Percentiles rank a stretch among this genome's conserved stretches.
These are phyloP conservation scores for Podarcis siculus DNA, from an alignment of 2,797 vertebrate species.

Conservation along the genomic window DNA sequence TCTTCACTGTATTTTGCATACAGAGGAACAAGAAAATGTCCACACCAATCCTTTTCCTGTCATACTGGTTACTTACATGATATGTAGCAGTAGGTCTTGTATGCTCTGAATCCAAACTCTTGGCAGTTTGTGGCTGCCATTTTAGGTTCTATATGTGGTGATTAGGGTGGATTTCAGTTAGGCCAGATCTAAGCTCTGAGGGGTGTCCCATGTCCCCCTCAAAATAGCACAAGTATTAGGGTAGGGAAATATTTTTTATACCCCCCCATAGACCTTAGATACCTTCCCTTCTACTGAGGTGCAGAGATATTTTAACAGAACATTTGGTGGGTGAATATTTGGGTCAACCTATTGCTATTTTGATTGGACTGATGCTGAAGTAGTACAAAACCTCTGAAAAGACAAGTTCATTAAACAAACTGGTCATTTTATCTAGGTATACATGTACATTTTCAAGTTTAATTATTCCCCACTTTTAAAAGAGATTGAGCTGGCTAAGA, in stretches of 20 bases:
- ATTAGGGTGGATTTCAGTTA: background rate
- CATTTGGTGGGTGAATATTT: background rate
- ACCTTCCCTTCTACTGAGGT: background rate
- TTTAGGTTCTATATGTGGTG: background rate
- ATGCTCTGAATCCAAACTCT: background rate
- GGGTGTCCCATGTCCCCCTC: background rate
- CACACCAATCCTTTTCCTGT: background rate
- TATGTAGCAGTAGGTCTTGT: background rate
- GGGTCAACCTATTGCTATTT: background rate
- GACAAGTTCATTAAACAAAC: background rate
- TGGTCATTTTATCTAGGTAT: background rate
- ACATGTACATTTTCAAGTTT: background rate
- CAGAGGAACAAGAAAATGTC: background rate
- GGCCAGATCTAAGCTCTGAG: background rate
- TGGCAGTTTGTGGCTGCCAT: background rate
- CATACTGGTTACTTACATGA: background rate
- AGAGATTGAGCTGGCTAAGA: background rate
- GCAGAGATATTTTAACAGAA: background rate
- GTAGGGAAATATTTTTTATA: background rate
- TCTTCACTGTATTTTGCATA: constrained; percentile 6
- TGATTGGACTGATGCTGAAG: background rate
- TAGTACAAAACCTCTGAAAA: background rate
- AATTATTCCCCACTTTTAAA: background rate
- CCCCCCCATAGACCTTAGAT: background rate
- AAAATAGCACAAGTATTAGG: background rate